Evolutionary conservation across 2,888 invertebrate genomes (phyloP), one percentile per base, ranked within the genome.

Genomic region (Bombylius discolor): DNA sequence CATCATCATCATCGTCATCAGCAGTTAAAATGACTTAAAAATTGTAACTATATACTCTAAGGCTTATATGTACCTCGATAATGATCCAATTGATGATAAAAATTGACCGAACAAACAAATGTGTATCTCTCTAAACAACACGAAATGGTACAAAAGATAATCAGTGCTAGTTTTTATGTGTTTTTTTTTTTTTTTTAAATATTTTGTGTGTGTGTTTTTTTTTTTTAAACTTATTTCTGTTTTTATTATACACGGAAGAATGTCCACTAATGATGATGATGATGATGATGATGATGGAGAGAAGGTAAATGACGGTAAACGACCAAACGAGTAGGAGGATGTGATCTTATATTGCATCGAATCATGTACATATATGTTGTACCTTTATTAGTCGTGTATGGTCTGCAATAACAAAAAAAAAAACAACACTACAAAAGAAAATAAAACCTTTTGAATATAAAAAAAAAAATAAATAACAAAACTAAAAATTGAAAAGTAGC

Each of bases 261-360:
- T 56, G 52, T 56, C 52, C 52, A 56, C 56, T 56, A 56, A 56
- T 56, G 56, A 56, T 46, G 49, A 48, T 48, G 56, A 52, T 46
- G 51, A 44, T 39, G 51, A 44, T 39, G 55, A 39, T 55, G 50
- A 55, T 55, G 55, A 55, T 39, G 49, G 46, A 39, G 23, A 23
- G 23, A 23, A 23, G 12, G 39, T 42, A 42, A 42, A 36, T 36
- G 34, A 36, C 8, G 34, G 34, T 36, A 36, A 42, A 42, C 39
- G 11, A 42, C 39, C 11, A 11, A 48, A 51, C 55, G 55, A 55
- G 55, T 55, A 47, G 55, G 55, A 55, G 55, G 55, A 55, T 55
- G 48, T 51, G 55, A 51, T 55, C 51, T 51, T 48, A 47, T 50
- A 50, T 50, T 46, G 46, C 44, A 33, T 50, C 31, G 36, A 46